phyloP scores from a whole-genome alignment of 2,888 invertebrate species.

The Ypsolopha scabrella region DNA sequence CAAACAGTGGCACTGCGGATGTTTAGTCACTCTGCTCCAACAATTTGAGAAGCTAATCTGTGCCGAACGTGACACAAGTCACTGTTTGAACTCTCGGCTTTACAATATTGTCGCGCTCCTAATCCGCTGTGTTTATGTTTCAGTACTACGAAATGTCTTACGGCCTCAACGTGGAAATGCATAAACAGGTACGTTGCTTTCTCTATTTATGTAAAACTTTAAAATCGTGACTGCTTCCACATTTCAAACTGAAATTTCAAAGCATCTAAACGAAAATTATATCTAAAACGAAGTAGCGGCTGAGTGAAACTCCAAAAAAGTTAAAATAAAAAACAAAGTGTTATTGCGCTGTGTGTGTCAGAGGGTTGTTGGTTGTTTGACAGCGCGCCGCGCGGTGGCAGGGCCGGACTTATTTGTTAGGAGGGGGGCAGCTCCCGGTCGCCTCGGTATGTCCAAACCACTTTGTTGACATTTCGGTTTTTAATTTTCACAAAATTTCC shows the following conservation, averaged over 20 bases:
- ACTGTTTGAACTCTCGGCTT: conserved; percentile 30
- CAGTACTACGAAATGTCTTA: conserved; percentile 99
- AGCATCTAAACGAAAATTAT: conserved; percentile 14
- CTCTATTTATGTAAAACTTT: conserved; percentile 9
- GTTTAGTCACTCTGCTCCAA: conserved; percentile 62
- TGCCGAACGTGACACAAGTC: conserved; percentile 53
- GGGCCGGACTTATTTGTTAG: conserved; percentile 15
- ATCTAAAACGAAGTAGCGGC: conserved; percentile 11
- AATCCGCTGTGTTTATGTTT: conserved; percentile 61
- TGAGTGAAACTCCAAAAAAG: conserved; percentile 35
- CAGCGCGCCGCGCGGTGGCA: conserved; percentile 24
- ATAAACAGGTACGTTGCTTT: conserved; percentile 86
- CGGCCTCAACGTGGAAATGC: conserved; percentile 97
- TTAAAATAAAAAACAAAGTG: conserved; percentile 36
- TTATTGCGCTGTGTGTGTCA: conserved; percentile 47
- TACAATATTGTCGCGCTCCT: conserved; percentile 26
- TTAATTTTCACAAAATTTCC: conserved; percentile 29
- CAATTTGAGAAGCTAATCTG: conserved; percentile 63
- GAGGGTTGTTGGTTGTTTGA: conserved; percentile 54
- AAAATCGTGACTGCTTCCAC: conserved; percentile 24
- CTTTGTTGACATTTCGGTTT: conserved; percentile 43
- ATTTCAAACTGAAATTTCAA: conserved; percentile 15
- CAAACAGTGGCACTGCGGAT: conserved; percentile 60
- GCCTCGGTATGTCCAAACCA: conserved; percentile 24
- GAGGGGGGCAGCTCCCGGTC: conserved; percentile 12